Base-by-base conservation (phyloP, 1,140 invertebrate species). In the Sycophaga agraensis region DNA sequence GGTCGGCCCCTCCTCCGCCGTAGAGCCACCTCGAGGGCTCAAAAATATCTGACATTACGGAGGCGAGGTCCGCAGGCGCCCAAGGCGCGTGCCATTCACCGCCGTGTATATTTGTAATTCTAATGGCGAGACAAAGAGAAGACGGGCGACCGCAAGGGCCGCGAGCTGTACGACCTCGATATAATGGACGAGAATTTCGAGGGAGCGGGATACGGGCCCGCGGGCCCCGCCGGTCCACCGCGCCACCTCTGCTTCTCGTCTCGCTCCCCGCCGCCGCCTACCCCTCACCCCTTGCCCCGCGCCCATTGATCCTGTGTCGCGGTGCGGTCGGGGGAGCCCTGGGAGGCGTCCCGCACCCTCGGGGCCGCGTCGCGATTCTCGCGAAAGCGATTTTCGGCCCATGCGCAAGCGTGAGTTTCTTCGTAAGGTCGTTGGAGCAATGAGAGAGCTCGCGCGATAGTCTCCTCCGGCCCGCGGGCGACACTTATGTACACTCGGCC, bases 21-120 rank as follows among this genome's bases (percentile, higher is more conserved):
- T n/a, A n/a, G n/a, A 55, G n/a, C 16, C 49, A n/a, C 17, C 46
- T 22, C 24, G 5, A 40, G 17, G 1, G 9, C 9, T 35, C 45
- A 16, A 53, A 4, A 53, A 53, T 61, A 43, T 57, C 65, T 58
- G 62, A 58, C 53, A 66, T 66, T 66, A 64, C 35, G 26, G 28
- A 11, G 49, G 51, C 40, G 51, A 61, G 55, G 64, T 68, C 62
- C 55, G 28, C 28, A 31, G n/a, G 57, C 48, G 61, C 66, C 64
- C 61, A 59, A 48, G 64, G 66, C 64, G 58, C 61, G 66, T 66
- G 66, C 61, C 66, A 22, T 62, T 11, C 37, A 37, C 49, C 37
- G 58, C 7, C 34, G 16, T 22, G n/a, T 14, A 26, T 67, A 67
- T 67, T 67, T 65, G 63, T 67, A 67, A 67, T 67, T 65, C 66